These are phyloP conservation scores for Protaetia brevitarsis DNA, from an alignment of 1,140 invertebrate genomes.

Conservation along the genomic window DNA sequence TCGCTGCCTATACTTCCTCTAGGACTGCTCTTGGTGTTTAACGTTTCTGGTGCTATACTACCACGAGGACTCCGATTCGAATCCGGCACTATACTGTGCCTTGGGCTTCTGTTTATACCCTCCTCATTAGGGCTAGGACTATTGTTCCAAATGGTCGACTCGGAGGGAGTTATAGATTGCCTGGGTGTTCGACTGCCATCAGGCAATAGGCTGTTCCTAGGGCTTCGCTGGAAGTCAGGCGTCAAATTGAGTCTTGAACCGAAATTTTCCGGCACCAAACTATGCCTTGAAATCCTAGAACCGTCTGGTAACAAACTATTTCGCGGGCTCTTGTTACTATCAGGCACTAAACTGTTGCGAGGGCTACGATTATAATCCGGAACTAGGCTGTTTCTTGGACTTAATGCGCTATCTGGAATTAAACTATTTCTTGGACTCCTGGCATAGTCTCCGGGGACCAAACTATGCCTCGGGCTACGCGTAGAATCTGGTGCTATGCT, in stretches of 20 bases:
- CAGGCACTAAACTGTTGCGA: conserved; percentile 51
- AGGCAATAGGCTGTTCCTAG: conserved; percentile 57
- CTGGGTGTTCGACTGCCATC: conserved; percentile 53
- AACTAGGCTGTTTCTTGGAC: conserved; percentile 57
- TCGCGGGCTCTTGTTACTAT: conserved; percentile 60
- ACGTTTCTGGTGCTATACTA: conserved; percentile 55
- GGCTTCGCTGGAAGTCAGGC: conserved; percentile 53
- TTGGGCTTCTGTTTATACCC: conserved; percentile 50
- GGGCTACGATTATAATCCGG: conserved; percentile 50
- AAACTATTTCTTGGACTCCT: conserved; percentile 49
- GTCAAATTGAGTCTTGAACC: conserved; percentile 39
- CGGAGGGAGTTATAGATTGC: conserved; percentile 49
- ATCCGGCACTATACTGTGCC: conserved; percentile 59
- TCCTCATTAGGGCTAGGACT: conserved; percentile 33
- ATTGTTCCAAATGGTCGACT: conserved; percentile 52
- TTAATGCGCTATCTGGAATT: conserved; percentile 48
- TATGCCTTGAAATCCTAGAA: conserved; percentile 57
- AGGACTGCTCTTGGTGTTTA: conserved; percentile 54
- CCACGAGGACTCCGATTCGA: conserved; percentile 57
- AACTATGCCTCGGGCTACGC: conserved; percentile 55
- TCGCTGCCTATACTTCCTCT: conserved; percentile 59
- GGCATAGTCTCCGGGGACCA: conserved; percentile 46
- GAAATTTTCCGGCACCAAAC: conserved; percentile 54
- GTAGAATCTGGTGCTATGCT: conserved; percentile 57
- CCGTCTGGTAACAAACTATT: conserved; percentile 61